Percentiles rank a stretch among this genome's conserved stretches.
phyloP scores from a whole-genome alignment of 1,140 invertebrate genomes.

The Trachelipus rathkii region DNA sequence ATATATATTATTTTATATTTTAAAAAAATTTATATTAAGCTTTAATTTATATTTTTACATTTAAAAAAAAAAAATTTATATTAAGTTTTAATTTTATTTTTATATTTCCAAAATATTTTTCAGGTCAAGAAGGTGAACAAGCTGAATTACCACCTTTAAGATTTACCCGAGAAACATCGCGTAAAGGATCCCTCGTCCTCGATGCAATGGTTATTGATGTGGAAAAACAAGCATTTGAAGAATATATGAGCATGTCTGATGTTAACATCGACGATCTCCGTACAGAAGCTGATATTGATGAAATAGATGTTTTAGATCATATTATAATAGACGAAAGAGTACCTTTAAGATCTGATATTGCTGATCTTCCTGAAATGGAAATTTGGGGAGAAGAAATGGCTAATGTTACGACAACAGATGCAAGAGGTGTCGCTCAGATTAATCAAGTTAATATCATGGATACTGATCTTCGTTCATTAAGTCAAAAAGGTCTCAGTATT shows the following conservation, averaged over 20 bases:
- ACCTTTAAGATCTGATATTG: constrained; percentile 41
- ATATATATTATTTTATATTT: too few species aligned
- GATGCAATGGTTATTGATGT: constrained; percentile 87
- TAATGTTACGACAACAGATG: constrained; percentile 29
- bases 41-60: too few species aligned
- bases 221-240: constrained; percentile 62
- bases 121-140: constrained; percentile 66
- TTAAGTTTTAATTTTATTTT: too few species aligned
- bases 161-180: constrained; percentile 82
- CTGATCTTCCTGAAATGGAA: constrained; percentile 40
- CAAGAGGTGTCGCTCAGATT: constrained; percentile 36
- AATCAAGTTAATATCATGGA: constrained; percentile 33
- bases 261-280: constrained; percentile 43
- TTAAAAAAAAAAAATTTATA: too few species aligned
- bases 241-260: constrained; percentile 70
- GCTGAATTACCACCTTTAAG: constrained; percentile 81
- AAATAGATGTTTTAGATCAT: constrained; percentile 58
- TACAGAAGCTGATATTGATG: constrained; percentile 79
- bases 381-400: constrained; percentile 35
- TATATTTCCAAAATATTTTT: too few species aligned
- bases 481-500: constrained; percentile 36
- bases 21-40: too few species aligned
- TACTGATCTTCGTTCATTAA: constrained; percentile 37
- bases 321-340: constrained; percentile 39
- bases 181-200: constrained; percentile 77